These are phyloP conservation scores for Sitta carolinensis DNA, from an alignment of 2,797 vertebrate genomes.

Conservation along the genomic window DNA sequence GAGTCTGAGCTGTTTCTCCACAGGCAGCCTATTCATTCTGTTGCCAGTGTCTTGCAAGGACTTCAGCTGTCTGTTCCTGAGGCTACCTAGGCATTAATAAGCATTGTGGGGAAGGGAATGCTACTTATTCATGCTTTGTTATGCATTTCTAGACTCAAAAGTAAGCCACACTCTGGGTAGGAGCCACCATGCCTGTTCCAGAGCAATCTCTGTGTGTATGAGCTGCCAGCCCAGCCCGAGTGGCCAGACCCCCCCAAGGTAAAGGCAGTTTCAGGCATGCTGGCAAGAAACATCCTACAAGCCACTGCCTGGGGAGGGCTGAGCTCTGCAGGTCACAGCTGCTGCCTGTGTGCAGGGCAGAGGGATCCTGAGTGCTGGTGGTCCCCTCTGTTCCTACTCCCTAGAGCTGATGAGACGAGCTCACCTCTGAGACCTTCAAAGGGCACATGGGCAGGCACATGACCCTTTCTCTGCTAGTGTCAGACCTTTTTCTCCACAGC, in stretches of 20 bases:
- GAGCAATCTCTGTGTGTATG: neutral
- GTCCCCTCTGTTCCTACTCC: neutral
- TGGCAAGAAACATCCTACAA: neutral
- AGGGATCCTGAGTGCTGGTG: neutral
- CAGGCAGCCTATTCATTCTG: neutral
- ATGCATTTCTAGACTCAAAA: neutral
- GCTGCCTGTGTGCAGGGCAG: rapidly evolving
- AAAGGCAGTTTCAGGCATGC: neutral
- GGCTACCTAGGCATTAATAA: neutral
- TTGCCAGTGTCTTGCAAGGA: neutral
- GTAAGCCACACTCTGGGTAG: neutral
- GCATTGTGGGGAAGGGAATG: neutral
- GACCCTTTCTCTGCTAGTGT: neutral
- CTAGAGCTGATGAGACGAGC: neutral
- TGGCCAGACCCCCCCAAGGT: neutral
- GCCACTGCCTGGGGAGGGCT: neutral
- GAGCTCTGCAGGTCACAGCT: neutral
- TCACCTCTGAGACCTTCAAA: neutral
- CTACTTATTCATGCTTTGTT: neutral
- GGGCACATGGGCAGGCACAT: rapidly evolving
- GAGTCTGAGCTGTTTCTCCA: neutral
- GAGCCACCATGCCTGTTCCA: neutral
- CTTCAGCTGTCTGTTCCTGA: neutral
- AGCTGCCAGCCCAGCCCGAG: neutral
- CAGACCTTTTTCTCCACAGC: neutral